A percentile compares a stretch with the other conserved stretches of the same genome.
phyloP scores from a whole-genome alignment of 1,140 invertebrate genomes.

The Hypothenemus hampei region DNA sequence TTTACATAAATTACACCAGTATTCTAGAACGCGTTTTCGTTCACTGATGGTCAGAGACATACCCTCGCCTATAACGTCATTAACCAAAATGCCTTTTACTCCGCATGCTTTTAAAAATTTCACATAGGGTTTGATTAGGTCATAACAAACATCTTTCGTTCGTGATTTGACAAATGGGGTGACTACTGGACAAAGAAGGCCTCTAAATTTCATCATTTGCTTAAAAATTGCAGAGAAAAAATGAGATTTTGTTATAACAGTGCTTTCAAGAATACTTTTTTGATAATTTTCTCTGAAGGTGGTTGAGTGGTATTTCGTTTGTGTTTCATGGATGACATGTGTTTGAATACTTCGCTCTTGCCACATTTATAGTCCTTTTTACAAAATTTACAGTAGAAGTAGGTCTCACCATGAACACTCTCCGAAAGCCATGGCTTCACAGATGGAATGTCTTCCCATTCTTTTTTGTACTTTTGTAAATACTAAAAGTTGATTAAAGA shows the following conservation, averaged over 20 bases:
- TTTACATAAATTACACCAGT: constrained; percentile 58
- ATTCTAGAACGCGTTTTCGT: constrained; percentile 61
- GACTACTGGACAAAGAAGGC: constrained; percentile 37
- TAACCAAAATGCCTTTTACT: constrained; percentile 63
- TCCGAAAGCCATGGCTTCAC: constrained; percentile 39
- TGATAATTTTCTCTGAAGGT: constrained; percentile 25
- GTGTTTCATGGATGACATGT: constrained; percentile 40
- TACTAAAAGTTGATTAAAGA: too few relatives aligned
- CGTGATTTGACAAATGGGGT: constrained; percentile 37
- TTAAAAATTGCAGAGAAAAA: constrained; percentile 19
- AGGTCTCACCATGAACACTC: constrained; percentile 36
- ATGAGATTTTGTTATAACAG: too few relatives aligned
- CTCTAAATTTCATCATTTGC: constrained; percentile 40
- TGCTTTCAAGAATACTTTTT: constrained; percentile 26
- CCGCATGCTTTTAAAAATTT: constrained; percentile 54
- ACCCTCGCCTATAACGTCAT: constrained; percentile 74
- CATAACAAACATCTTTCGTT: constrained; percentile 50
- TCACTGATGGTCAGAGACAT: constrained; percentile 63
- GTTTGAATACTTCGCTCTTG: constrained; percentile 38
- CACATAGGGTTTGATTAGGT: constrained; percentile 57
- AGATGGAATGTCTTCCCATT: constrained; percentile 39
- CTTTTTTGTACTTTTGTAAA: constrained; percentile 39
- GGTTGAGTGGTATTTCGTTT: constrained; percentile 31
- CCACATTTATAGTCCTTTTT: constrained; percentile 41
- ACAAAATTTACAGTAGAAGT: constrained; percentile 42